Base-by-base conservation (phyloP, 2,888 invertebrate species). In the Platycheirus albimanus region DNA sequence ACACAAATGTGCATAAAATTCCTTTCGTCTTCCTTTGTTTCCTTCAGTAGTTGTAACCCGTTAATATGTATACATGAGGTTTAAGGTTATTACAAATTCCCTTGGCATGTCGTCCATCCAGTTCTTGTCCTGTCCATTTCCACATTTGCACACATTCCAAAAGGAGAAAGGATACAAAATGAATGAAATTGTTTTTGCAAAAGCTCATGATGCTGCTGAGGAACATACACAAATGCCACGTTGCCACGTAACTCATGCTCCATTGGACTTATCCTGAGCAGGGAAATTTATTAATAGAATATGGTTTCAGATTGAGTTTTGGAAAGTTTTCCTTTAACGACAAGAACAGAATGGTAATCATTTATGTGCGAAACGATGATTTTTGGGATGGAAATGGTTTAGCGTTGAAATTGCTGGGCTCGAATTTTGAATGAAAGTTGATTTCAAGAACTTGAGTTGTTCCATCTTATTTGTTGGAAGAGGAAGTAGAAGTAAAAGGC, bases 1-100 rank as follows among this genome's bases (percentile, higher is more conserved):
- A 69, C 54, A 63, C 47, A 69, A 76, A 47, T 70, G 61, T 69
- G 61, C 54, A 76, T 61, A 52, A n/a, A n/a, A 61, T 61, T 76
- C 52, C 13, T 47, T 13, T 7, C 30, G 28, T 49, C 13, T 20
- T 49, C 28, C 20, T 2, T 2, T 6, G 15, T 24, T 15, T 28
- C 33, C 13, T 7, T 17, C 47, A 19, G 20, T 2, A 28, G 10
- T 45, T 30, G 41, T 43, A 58, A 41, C 24, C n/a, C n/a, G 33
- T 24, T 3, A 4, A 6, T 6, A 24, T 24, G 24, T 24, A 6
- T 24, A 24, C 24, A 6, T 30, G 17, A 52, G 52, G 52, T 15
- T 52, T 49, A 61, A 45, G 61, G 43, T 63, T 63, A 63, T 63
- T 63, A 63, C 33, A 63, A 33, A 63, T 47, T 20, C 36, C 63